A percentile compares a stretch with the other conserved stretches of the same genome.
Evolutionary conservation across 64 coral and sea anemone genomes (phyloP).

Genomic region (Actinia tenebrosa): DNA sequence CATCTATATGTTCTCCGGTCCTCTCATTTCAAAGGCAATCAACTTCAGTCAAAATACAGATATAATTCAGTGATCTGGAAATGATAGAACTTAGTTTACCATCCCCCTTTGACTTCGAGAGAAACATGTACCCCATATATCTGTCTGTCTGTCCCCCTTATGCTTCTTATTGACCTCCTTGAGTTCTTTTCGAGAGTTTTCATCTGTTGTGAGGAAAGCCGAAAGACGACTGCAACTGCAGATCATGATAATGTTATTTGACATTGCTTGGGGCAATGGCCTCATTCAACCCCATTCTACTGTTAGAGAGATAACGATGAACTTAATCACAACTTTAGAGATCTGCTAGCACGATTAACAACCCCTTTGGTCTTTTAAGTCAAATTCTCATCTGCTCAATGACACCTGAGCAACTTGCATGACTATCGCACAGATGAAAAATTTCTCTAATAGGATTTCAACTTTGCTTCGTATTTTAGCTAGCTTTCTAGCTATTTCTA

Average conservation of each 20-base stretch:
- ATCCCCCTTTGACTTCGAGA: background rate
- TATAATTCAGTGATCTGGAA: background rate
- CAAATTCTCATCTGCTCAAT: background rate
- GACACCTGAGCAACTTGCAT: background rate
- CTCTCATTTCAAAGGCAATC: constrained; percentile 9
- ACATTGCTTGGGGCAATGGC: background rate
- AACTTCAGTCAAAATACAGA: constrained; percentile 10
- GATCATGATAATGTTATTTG: background rate
- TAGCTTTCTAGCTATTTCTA: too few relatives aligned
- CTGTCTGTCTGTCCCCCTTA: background rate
- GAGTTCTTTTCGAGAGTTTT: background rate
- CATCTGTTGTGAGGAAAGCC: background rate
- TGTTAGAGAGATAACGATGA: background rate
- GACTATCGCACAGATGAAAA: background rate
- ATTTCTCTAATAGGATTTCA: background rate
- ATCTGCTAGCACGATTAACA: background rate
- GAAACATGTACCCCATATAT: background rate
- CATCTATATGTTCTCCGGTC: background rate
- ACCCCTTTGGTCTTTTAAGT: background rate
- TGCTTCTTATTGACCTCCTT: background rate
- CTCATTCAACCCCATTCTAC: background rate
- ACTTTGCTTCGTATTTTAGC: too few relatives aligned
- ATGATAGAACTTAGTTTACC: background rate
- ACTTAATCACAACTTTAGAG: background rate
- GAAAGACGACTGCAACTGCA: background rate